Conservation (phyloP, 2,113 vertebrate species). For the Brienomyrus brachyistius region DNA sequence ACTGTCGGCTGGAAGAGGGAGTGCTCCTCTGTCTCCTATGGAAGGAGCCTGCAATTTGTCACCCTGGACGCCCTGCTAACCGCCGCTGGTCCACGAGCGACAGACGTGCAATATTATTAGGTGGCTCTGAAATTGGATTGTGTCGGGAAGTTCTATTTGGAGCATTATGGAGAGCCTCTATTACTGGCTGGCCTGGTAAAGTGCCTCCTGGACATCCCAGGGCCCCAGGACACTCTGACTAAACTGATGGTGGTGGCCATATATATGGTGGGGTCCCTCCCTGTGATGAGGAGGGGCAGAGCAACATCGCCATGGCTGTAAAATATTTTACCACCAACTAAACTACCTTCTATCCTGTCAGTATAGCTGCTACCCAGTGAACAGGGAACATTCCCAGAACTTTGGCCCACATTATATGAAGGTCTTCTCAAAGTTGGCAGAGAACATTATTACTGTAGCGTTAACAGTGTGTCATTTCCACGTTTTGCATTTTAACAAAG, state of each 20-base stretch:
- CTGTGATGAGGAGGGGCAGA: not conserved
- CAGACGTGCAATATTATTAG: not conserved
- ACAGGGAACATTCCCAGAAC: not conserved
- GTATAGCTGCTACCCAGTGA: not conserved
- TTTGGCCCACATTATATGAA: not conserved
- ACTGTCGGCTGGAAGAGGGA: not conserved
- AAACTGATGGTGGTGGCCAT: not conserved
- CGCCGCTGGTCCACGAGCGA: not conserved
- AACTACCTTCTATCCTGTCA: not conserved
- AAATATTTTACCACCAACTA: not conserved
- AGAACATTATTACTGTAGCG: not conserved
- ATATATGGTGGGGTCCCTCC: not conserved
- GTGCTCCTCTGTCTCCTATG: not conserved
- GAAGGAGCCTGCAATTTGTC: not conserved
- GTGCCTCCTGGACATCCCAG: not conserved
- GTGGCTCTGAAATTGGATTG: not conserved
- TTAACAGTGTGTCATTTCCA: not conserved
- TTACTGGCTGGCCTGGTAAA: not conserved
- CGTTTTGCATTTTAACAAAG: not conserved
- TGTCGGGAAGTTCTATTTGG: not conserved
- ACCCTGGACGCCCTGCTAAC: not conserved
- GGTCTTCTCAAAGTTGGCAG: not conserved
- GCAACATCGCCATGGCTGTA: not conserved
- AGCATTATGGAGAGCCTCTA: not conserved
- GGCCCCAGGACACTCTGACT: not conserved